phyloP scores from a whole-genome alignment of 2,797 vertebrate species.

The Meda fulgida region DNA sequence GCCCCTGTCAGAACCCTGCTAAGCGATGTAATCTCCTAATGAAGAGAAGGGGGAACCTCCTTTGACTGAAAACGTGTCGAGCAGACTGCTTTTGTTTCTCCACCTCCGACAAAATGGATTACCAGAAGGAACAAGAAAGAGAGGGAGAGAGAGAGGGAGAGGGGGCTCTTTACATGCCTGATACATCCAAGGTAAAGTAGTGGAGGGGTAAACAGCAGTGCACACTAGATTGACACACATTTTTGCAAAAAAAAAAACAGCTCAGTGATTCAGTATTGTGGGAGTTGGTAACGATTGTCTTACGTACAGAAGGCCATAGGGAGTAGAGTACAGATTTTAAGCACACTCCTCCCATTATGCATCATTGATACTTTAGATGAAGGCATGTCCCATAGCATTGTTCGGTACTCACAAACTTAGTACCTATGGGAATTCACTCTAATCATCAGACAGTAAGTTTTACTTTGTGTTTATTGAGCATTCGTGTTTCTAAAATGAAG shows the following conservation, averaged over 20 bases:
- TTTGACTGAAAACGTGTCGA: constrained; percentile 94
- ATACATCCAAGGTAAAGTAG: constrained; percentile 81
- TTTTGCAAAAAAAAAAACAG: constrained; percentile 17
- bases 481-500: constrained; percentile 57
- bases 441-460: not conserved
- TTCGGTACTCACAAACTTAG: constrained; percentile 62
- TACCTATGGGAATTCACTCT: constrained; percentile 64
- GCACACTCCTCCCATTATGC: constrained; percentile 14
- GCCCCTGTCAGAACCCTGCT: constrained; percentile 47
- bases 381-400: constrained; percentile 61
- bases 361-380: constrained; percentile 43
- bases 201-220: constrained; percentile 86
- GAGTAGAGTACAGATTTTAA: constrained; percentile 62
- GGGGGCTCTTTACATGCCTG: constrained; percentile 83
- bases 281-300: constrained; percentile 5
- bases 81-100: constrained; percentile 94
- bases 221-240: constrained; percentile 85
- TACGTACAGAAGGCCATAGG: constrained; percentile 72
- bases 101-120: constrained; percentile 97
- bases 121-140: constrained; percentile 68
- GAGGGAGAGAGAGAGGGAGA: constrained; percentile 58
- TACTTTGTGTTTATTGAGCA: not conserved
- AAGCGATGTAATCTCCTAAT: constrained; percentile 63
- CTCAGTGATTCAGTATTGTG: constrained; percentile 16
- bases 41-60: constrained; percentile 72